Evolutionary conservation across 2,888 invertebrate genomes (phyloP), one percentile per base, ranked within the genome.

Genomic region (Ditylenchus weischeri): DNA sequence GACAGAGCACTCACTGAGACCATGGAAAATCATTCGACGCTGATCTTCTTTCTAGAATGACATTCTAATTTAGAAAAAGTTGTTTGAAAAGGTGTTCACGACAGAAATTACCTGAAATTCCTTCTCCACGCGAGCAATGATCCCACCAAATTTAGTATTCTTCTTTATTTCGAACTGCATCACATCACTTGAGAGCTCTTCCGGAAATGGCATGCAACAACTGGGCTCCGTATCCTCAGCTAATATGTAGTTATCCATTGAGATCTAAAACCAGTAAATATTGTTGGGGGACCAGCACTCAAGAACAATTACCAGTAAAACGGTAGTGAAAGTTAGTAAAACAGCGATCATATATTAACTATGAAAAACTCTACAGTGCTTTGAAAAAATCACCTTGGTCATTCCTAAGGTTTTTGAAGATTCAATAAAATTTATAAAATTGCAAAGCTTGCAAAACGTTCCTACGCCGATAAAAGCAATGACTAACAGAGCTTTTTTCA

Each of bases 151-250:
- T 18, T 54, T 54, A 21, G 54, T 54, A n/a, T 54, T 54, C 8
- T 54, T 54, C 29, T 54, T 54, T 21, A 54, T 21, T 54, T 54
- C 54, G n/a, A 54, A 54, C 29, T 54, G 21, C 54, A 54, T 54
- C 23, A 29, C 54, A n/a, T 54, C 54, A 7, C 29, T 54, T 23
- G n/a, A 54, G 21, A 54, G 29, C 10, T 54, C 54, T 21, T 7
- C 54, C 54, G 54, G 54, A 54, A 54, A 54, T 10, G 54, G 54
- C n/a, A 54, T 54, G 13, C 15, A 54, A 29, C 54, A 54, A 23
- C n/a, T 29, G 29, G 15, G 15, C 29, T 54, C 54, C n/a, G 54
- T 18, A 54, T 54, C 54, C 2, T 54, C 54, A 7, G 54, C 29
- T 29, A 54, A 54, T 54, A 54, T 54, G 54, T 54, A 54, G 10